Base-by-base conservation (phyloP, 2,113 vertebrate genomes). In the Isurus oxyrinchus region DNA sequence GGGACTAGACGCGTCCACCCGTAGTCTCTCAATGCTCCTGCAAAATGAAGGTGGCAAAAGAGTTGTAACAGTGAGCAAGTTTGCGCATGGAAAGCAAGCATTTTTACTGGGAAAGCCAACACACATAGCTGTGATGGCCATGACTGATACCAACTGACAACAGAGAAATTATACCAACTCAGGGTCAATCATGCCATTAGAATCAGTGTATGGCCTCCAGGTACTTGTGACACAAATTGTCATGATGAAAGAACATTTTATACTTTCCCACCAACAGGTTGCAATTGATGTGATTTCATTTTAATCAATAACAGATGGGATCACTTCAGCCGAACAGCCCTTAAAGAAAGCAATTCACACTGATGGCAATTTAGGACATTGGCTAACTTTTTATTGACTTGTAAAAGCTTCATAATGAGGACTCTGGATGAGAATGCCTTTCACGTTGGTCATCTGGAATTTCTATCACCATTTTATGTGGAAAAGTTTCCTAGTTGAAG, bases 391-490 rank as follows among this genome's bases (percentile, higher is more conserved):
- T 95, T 95, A 95, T 95, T 95, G 94, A 95, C 94, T 95, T 95
- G 66, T 72, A 95, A 95, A 95, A 95, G 67, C 94, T 55, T 67
- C 49, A 95, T 95, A 95, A 95, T 72, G 94, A 95, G 66, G 66
- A 55, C 49, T 53, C 49, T 69, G 94, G 94, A 61, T 72, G 88
- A 91, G 88, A 91, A 59, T 91, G 88, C 88, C 59, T 55, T 55
- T 91, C 57, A 91, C 88, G 16, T 59, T 91, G 88, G 94, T 95
- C 94, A 95, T 95, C 94, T 95, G 94, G 94, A 95, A 95, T 95
- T 95, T 95, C 94, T 95, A 95, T 95, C 94, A 95, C 94, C 25
- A 95, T 72, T 95, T 53, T 72, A 49, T 95, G 67, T 69, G n/a
- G 66, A 69, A 95, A 69, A 40, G 53, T 72, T 95, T 95, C 27